Evolutionary conservation across 2,797 vertebrate genomes (phyloP).

Genomic region (Sebastes matsubarae): DNA sequence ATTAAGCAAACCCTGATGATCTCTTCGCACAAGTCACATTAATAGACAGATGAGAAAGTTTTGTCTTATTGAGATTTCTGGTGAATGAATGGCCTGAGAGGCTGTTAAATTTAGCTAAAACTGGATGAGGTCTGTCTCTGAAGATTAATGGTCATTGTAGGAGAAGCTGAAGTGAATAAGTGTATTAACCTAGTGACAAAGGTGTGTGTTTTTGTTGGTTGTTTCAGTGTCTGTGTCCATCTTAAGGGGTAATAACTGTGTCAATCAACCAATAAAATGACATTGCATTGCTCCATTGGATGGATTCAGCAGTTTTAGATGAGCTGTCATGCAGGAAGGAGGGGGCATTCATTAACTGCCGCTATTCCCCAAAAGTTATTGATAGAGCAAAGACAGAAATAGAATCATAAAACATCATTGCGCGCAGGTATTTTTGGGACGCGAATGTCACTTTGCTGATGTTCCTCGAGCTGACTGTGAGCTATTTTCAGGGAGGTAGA

Average conservation of each 20-base stretch:
- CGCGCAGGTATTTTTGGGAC: slow-evolving; percentile 50
- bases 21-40: slow-evolving; percentile 18
- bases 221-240: not conserved
- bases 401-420: slow-evolving; percentile 34
- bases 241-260: not conserved
- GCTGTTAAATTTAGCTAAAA: slow-evolving; percentile 45
- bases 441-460: slow-evolving; percentile 20
- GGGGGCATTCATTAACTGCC: slow-evolving; percentile 35
- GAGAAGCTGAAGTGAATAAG: slow-evolving; percentile 27
- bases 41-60: slow-evolving; percentile 31
- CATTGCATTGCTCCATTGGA: not conserved
- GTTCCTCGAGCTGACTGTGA: slow-evolving; percentile 8
- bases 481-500: slow-evolving; percentile 33
- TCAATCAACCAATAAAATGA: slow-evolving; percentile 16
- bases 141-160: slow-evolving; percentile 34
- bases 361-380: slow-evolving; percentile 27
- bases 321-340: slow-evolving; percentile 21
- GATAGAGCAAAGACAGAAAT: slow-evolving; percentile 49
- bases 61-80: slow-evolving; percentile 23
- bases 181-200: slow-evolving; percentile 10
- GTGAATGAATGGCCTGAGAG: slow-evolving; percentile 25
- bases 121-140: slow-evolving; percentile 13
- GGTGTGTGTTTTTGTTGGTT: slow-evolving; percentile 20
- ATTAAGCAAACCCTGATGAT: slow-evolving; percentile 39
- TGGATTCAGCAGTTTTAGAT: slow-evolving; percentile 26